Base-by-base conservation (phyloP, 1,140 invertebrate species). In the Drosophila lini region DNA sequence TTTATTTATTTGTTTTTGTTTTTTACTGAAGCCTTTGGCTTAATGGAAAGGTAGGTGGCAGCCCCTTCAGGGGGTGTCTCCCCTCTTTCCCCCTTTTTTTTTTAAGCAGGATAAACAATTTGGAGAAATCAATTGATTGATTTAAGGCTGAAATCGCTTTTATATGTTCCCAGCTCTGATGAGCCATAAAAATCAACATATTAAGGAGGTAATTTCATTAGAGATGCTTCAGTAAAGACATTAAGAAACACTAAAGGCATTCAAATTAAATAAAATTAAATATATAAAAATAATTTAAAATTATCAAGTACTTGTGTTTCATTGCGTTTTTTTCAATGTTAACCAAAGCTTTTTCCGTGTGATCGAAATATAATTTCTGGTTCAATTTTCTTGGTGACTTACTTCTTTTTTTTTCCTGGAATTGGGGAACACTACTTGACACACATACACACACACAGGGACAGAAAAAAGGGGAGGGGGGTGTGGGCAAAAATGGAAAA, bases 371-470 rank as follows among this genome's bases (percentile, higher is more conserved):
- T 52, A 65, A 36, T 68, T 69, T 67, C 38, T 52, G 45, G 31
- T 44, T 68, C 22, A 42, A 64, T 68, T 64, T 64, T 64, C 47
- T 64, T 32, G 59, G n/a, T 61, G 62, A 40, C 9, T 63, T 63
- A 5, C 19, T 34, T 36, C 19, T 34, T 36, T 15, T 50, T 31
- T 8, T 63, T 32, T n/a, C n/a, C 15, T 63, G 48, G 42, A 36
- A 52, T 44, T 53, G 32, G 59, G 16, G n/a, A 19, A 36, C 31
- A 63, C 57, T 74, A 73, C 63, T 25, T 38, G 40, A 19, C 22
- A 47, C 48, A 41, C 2, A 63, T 4, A 22, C 13, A 10, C 7
- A 22, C 19, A 40, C 45, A 38, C 0, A 61, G 34, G 34, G 36
- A 28, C 11, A 19, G 25, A 25, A 28, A 45, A 2, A 5, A 40